phyloP scores from a whole-genome alignment of 2,113 vertebrate species.

The Australoheros scitulus region DNA sequence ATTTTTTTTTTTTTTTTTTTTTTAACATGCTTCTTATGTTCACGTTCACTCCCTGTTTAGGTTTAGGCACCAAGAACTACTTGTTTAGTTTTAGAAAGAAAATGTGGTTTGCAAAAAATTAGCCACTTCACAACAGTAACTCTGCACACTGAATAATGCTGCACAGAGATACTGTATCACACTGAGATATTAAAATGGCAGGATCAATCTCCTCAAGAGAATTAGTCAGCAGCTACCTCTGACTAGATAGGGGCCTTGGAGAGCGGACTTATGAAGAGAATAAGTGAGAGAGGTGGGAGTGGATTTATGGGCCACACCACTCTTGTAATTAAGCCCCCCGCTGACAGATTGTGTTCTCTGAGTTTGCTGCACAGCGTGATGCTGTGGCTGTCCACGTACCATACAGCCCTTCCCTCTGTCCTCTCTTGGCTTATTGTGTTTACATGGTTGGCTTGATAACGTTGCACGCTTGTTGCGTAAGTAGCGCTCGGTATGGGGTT shows the following conservation, averaged over 20 bases:
- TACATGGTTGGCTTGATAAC: constrained; percentile 6
- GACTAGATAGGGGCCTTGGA: neutral
- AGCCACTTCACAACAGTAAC: neutral
- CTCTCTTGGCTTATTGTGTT: neutral
- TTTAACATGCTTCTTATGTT: neutral
- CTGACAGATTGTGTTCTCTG: constrained; percentile 39
- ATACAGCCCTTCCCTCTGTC: neutral
- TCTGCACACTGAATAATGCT: neutral
- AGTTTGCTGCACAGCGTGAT: constrained; percentile 20
- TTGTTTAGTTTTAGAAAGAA: neutral
- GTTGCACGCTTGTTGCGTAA: constrained; percentile 23
- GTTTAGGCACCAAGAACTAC: neutral
- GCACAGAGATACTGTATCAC: neutral
- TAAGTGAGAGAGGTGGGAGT: neutral
- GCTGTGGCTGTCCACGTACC: neutral
- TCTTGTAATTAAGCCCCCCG: constrained; percentile 31
- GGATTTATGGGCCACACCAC: constrained; percentile 1
- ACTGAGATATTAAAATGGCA: neutral
- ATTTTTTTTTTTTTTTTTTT: neutral
- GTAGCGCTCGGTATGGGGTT: constrained; percentile 8
- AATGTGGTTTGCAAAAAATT: neutral
- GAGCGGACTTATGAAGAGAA: neutral
- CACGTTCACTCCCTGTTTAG: neutral
- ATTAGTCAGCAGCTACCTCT: neutral
- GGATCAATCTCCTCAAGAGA: neutral